Conservation (phyloP, 2,888 invertebrate species). For the Polydrusus pterygomalis region DNA sequence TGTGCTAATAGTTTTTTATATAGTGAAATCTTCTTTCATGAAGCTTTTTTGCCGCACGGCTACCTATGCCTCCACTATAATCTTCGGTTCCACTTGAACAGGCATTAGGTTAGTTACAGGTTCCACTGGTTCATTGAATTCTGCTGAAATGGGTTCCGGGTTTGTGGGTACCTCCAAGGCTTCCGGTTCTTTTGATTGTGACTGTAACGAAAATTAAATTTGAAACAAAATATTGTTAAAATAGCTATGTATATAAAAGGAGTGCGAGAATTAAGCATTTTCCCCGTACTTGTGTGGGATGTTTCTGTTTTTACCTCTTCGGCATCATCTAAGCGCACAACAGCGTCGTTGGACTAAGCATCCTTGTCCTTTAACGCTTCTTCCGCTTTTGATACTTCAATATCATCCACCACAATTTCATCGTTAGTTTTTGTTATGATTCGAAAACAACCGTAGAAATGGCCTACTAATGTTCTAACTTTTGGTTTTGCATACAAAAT, state of each 20-base stretch:
- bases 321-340: constrained; percentile 53
- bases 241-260: background rate
- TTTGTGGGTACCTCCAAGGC: background rate
- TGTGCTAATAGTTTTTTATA: too few relatives aligned
- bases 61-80: constrained; percentile 63
- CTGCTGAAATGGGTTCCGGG: background rate
- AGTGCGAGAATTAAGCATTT: too few relatives aligned
- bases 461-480: too few relatives aligned
- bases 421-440: too few relatives aligned
- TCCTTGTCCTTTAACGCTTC: constrained; percentile 43
- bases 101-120: constrained; percentile 6
- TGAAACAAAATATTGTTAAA: background rate
- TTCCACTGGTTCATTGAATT: constrained; percentile 5
- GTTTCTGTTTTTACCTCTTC: constrained; percentile 33
- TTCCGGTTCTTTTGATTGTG: constrained; percentile 24
- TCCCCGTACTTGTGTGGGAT: too few relatives aligned
- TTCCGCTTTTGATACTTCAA: constrained; percentile 40
- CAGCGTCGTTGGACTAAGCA: constrained; percentile 39
- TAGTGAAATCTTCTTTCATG: too few relatives aligned
- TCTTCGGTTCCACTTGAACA: constrained; percentile 56
- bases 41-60: too few relatives aligned
- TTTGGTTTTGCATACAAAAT: too few relatives aligned
- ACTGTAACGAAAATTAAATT: constrained; percentile 13
- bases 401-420: constrained; percentile 54
- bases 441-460: too few relatives aligned